Evolutionary conservation across 64 coral and sea anemone genomes (phyloP).

Genomic region (Pachyseris speciosa): DNA sequence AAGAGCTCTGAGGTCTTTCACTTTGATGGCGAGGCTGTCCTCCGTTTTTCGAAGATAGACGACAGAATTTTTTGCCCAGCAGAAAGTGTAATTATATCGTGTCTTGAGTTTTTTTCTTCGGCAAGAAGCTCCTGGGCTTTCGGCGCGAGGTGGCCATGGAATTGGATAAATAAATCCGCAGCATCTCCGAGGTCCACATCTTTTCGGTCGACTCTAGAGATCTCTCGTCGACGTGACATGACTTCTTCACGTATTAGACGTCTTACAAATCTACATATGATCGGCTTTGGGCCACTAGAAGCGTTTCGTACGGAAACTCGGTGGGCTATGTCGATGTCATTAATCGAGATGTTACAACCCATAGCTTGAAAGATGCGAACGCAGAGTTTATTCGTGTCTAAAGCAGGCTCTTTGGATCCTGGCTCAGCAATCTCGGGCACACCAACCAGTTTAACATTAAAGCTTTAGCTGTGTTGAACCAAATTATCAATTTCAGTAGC

Average conservation of each 20-base stretch:
- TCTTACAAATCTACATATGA: constrained; percentile 61
- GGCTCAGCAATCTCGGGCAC: background rate
- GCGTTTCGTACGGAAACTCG: constrained; percentile 9
- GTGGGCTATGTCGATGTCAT: constrained; percentile 72
- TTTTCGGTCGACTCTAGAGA: constrained; percentile 4
- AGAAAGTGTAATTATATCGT: constrained; percentile 3
- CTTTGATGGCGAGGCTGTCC: constrained; percentile 1
- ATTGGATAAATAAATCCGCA: background rate
- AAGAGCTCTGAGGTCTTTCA: background rate
- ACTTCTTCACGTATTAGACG: constrained; percentile 37
- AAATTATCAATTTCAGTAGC: background rate
- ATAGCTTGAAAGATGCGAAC: constrained; percentile 14
- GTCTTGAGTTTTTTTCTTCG: constrained; percentile 28
- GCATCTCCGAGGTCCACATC: background rate
- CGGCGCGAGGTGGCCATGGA: constrained; percentile 1
- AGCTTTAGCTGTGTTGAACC: background rate
- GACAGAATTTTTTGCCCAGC: constrained; percentile 9
- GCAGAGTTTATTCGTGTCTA: constrained; percentile 32
- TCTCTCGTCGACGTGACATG: constrained; percentile 5
- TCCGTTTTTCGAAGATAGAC: background rate
- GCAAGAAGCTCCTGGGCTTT: background rate
- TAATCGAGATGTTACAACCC: background rate
- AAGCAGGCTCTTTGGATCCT: constrained; percentile 15
- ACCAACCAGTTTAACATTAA: background rate
- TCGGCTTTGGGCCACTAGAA: constrained; percentile 12